These are phyloP conservation scores for Sturnira hondurensis DNA, from an alignment of 2,113 vertebrate species.

Conservation along the genomic window DNA sequence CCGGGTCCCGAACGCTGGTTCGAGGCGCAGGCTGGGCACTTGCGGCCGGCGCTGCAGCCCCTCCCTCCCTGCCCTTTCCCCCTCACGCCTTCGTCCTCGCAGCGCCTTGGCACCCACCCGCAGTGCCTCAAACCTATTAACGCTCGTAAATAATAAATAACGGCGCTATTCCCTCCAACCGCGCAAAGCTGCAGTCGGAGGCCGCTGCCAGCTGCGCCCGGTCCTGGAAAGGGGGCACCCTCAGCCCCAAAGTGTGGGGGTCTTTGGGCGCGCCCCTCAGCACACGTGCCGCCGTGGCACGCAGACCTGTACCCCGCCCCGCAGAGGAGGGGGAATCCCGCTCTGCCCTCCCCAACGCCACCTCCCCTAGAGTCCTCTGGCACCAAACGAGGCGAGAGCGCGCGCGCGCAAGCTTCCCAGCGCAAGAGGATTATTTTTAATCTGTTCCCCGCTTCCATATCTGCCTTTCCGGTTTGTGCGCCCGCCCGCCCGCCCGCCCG, in stretches of 20 bases:
- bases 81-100: not conserved
- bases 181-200: slow-evolving; percentile 32
- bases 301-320: slow-evolving; percentile 64
- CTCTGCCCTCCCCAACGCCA: slow-evolving; percentile 74
- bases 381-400: slow-evolving; percentile 70
- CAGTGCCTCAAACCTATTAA: slow-evolving; percentile 65
- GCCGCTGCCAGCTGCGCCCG: slow-evolving; percentile 48
- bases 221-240: slow-evolving; percentile 38
- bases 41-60: not conserved
- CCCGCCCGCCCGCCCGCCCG: slow-evolving; percentile 41
- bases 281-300: slow-evolving; percentile 60
- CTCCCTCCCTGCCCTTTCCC: not conserved
- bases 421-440: slow-evolving; percentile 74
- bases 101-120: not conserved
- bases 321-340: slow-evolving; percentile 72
- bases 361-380: slow-evolving; percentile 75
- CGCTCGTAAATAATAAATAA: slow-evolving; percentile 74
- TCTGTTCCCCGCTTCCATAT: slow-evolving; percentile 67
- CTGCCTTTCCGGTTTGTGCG: slow-evolving; percentile 64
- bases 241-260: slow-evolving; percentile 15
- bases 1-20: rapidly evolving
- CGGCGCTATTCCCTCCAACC: slow-evolving; percentile 48
- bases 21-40: not conserved
- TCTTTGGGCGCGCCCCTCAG: slow-evolving; percentile 14
- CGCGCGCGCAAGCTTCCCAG: slow-evolving; percentile 72